Base-by-base conservation (phyloP, 2,797 vertebrate species). In the Ispidina lecontei region DNA sequence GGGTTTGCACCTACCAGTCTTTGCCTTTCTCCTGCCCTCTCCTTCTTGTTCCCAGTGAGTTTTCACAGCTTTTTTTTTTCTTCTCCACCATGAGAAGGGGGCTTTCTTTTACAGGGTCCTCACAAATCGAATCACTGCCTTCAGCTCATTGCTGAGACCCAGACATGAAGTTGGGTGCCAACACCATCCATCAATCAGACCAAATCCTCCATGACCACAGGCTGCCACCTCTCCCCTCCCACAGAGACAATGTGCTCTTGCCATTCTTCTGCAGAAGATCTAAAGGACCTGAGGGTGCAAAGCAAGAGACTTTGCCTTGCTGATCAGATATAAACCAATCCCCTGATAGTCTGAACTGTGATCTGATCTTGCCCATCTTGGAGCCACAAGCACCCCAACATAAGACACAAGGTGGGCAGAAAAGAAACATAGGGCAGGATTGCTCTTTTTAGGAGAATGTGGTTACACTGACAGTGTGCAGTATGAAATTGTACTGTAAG, bases 161-260 rank as follows among this genome's bases (percentile, higher is more conserved):
- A 54, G 22, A 23, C 9, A 28, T 12, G 12, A 56, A n/a, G 11
- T 0, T 52, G 58, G 41, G 37, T 14, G 47, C 39, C 58, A 75
- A 18, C 0, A 0, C 8, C 46, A 9, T 8, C 26, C 16, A 58
- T 47, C 46, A 58, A 54, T 47, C 46, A 58, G 39, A 14, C 12
- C 47, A 67, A 79, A 68, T 12, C 15, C 9, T 33, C 26, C 56
- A 35, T 43, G 29, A 51, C 25, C 15, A 7, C 20, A 37, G 33
- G 21, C 22, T 85, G 20, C 9, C 19, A 28, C 14, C 14, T 55
- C 43, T 67, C 35, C 14, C 4, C 10, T 54, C 20, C 56, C 39
- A 10, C 35, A 14, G 26, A 4, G 39, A 39, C 0, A 0, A 8
- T 1, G 1, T 28, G 35, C 12, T 60, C 60, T 11, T 0, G 0